Conservation (phyloP, 1,140 invertebrate species). For the Liolophura sinensis region DNA sequence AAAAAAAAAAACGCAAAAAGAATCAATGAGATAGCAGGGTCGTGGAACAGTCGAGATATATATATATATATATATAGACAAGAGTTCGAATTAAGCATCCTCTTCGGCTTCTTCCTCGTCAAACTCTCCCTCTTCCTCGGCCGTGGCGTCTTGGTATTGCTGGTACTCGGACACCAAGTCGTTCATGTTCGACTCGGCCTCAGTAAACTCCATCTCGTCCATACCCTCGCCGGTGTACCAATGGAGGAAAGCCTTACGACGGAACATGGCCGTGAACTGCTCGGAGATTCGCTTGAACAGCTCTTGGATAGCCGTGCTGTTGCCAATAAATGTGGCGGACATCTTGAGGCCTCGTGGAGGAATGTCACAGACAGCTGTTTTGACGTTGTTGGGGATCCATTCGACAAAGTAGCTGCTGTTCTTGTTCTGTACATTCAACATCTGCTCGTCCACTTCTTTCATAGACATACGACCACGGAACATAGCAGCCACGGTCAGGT, state of each 20-base stretch:
- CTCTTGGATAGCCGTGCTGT: constrained; percentile 72
- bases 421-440: constrained; percentile 41
- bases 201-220: constrained; percentile 82
- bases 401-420: constrained; percentile 80
- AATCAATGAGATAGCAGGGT: no score
- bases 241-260: constrained; percentile 74
- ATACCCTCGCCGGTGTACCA: constrained; percentile 78
- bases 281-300: constrained; percentile 76
- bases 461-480: constrained; percentile 73
- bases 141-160: constrained; percentile 40
- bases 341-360: constrained; percentile 86
- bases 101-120: constrained; percentile 79
- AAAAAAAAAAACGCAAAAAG: no score
- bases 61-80: constrained; percentile 72
- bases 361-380: constrained; percentile 88
- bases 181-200: constrained; percentile 65
- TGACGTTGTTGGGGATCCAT: constrained; percentile 90
- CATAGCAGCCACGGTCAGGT: constrained; percentile 79
- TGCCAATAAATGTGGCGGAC: constrained; percentile 78
- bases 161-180: constrained; percentile 35
- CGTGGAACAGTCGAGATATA: constrained; percentile 76
- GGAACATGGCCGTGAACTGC: constrained; percentile 64
- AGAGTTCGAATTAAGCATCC: constrained; percentile 67
- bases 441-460: constrained; percentile 51
- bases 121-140: constrained; percentile 36